Percentiles rank a stretch among this genome's conserved stretches.
These are phyloP conservation scores for Zosterops lateralis DNA, from an alignment of 2,113 vertebrate species.

Conservation along the genomic window DNA sequence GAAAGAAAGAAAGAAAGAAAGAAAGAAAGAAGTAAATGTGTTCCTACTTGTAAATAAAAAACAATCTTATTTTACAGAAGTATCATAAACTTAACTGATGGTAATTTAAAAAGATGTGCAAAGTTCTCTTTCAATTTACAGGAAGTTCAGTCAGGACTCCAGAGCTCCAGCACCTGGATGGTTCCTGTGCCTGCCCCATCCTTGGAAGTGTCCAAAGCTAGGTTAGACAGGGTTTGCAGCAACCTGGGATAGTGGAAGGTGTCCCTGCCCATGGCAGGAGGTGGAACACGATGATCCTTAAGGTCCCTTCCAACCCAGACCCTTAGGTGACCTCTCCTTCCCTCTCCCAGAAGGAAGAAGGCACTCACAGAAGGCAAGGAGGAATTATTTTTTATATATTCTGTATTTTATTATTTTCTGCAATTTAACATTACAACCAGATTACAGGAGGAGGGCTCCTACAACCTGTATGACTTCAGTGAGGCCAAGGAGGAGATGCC, in stretches of 20 bases:
- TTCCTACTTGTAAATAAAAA: not conserved
- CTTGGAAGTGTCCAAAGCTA: not conserved
- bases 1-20: not conserved
- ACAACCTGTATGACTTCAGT: slow-evolving; percentile 83
- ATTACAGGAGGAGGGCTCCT: slow-evolving; percentile 57
- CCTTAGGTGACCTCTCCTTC: not conserved
- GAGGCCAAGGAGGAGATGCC: slow-evolving; percentile 81
- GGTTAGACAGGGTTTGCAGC: not conserved
- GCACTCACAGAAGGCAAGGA: not conserved
- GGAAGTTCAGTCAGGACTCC: not conserved
- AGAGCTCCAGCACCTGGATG: not conserved
- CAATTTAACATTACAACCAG: not conserved
- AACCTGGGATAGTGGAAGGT: not conserved
- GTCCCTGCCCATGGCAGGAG: not conserved
- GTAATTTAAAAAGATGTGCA: rapidly evolving
- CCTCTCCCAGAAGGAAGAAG: slow-evolving; percentile 57
- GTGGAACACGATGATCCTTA: not conserved
- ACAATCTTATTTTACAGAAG: not conserved
- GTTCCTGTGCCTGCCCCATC: not conserved
- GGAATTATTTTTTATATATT: not conserved
- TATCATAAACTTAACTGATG: not conserved
- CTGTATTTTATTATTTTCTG: not conserved
- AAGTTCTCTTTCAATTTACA: not conserved
- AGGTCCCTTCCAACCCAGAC: not conserved
- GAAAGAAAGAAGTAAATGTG: too few species aligned